Conservation (phyloP, 2,113 vertebrate species). For the Corapipo altera region DNA sequence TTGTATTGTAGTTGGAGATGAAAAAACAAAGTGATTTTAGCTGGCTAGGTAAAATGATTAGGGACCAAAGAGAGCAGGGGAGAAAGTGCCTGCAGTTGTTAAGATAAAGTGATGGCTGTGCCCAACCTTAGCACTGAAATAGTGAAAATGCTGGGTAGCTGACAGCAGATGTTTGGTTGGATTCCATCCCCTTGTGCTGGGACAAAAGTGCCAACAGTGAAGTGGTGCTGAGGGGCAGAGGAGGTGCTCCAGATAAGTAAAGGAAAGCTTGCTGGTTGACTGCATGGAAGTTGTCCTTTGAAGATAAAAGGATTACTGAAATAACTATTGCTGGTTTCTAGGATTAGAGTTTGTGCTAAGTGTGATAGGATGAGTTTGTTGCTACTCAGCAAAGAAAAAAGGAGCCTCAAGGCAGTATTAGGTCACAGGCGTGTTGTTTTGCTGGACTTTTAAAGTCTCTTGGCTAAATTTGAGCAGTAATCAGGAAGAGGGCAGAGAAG, state of each 20-base stretch:
- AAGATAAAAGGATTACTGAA: conserved; percentile 5
- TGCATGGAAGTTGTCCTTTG: background rate
- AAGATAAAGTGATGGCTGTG: background rate
- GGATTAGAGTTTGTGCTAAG: background rate
- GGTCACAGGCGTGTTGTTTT: background rate
- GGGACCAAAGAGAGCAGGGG: background rate
- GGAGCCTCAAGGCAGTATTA: background rate
- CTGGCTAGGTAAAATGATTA: background rate
- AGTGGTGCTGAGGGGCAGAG: background rate
- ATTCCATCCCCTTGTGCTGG: background rate
- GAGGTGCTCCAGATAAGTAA: background rate
- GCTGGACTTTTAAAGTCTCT: background rate
- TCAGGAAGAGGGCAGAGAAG: background rate
- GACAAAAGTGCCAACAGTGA: background rate
- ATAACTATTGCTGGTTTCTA: background rate
- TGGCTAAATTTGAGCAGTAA: background rate
- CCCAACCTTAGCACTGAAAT: background rate
- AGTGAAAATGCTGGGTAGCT: background rate
- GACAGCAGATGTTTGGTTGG: background rate
- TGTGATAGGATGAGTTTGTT: background rate
- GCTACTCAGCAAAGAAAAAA: background rate
- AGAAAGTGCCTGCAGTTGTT: background rate
- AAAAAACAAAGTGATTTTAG: background rate
- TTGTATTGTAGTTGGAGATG: background rate
- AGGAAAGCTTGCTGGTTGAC: background rate